Conservation (phyloP, 1,140 invertebrate genomes). For the Drosophila asahinai region DNA sequence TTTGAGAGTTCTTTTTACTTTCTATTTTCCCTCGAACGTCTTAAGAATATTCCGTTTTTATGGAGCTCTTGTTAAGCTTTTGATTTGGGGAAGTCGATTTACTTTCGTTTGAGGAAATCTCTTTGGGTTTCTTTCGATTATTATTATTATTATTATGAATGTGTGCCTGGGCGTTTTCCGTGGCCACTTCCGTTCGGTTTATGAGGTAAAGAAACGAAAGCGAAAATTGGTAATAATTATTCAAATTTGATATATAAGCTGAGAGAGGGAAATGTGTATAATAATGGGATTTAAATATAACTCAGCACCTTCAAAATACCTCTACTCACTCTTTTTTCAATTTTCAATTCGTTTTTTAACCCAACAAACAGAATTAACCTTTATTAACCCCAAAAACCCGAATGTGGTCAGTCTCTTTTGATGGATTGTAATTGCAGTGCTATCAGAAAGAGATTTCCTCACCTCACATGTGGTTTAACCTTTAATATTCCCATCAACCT, state of each 20-base stretch:
- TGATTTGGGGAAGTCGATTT: slow-evolving; percentile 57
- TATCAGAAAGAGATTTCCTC: slow-evolving; percentile 8
- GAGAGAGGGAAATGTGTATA: neutral
- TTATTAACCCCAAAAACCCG: slow-evolving; percentile 18
- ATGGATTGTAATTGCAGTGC: slow-evolving; percentile 7
- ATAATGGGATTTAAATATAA: neutral
- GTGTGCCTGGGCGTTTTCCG: slow-evolving; percentile 10
- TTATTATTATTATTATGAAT: slow-evolving; percentile 21
- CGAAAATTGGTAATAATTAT: slow-evolving; percentile 24
- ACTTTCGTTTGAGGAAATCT: slow-evolving; percentile 67
- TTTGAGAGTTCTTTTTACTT: slow-evolving; percentile 69
- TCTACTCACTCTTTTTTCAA: neutral
- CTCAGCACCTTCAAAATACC: neutral
- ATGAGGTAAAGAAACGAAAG: slow-evolving; percentile 1
- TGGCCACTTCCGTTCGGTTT: slow-evolving; percentile 47
- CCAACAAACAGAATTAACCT: slow-evolving; percentile 33
- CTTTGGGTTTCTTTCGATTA: slow-evolving; percentile 24
- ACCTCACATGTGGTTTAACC: slow-evolving; percentile 35
- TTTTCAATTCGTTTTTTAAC: too few species aligned
- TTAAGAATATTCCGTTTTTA: slow-evolving; percentile 60
- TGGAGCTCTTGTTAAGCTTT: slow-evolving; percentile 34
- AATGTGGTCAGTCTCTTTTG: slow-evolving; percentile 23
- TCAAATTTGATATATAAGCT: neutral
- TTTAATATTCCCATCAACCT: slow-evolving; percentile 38
- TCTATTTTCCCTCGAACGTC: slow-evolving; percentile 69